Percentiles rank a stretch among this genome's conserved stretches.
These are phyloP conservation scores for Pollenia angustigena DNA, from an alignment of 2,888 invertebrate species.

Conservation along the genomic window DNA sequence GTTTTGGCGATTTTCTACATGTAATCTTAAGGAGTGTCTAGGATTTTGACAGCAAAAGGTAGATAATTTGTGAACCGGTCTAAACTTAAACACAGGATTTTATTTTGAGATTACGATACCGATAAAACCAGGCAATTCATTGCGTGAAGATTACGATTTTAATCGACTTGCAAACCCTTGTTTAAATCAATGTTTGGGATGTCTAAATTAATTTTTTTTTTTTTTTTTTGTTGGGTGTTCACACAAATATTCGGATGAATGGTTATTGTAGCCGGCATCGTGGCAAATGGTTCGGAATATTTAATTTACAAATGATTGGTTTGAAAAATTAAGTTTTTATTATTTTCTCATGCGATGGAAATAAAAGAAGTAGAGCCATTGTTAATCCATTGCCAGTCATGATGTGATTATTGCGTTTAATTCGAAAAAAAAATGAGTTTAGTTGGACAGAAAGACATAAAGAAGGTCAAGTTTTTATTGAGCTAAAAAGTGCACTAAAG, in stretches of 20 bases:
- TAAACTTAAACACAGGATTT: no score
- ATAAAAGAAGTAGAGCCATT: background rate
- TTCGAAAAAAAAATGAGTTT: constrained; percentile 32
- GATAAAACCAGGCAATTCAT: no score
- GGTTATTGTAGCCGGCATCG: constrained; percentile 25
- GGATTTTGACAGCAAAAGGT: no score
- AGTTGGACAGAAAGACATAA: constrained; percentile 25
- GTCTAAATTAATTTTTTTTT: background rate
- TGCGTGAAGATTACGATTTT: no score
- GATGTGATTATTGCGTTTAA: constrained; percentile 40
- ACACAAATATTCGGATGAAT: constrained; percentile 15
- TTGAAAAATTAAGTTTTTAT: background rate
- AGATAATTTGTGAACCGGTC: no score
- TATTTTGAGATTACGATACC: no score
- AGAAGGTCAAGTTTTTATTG: constrained; percentile 37
- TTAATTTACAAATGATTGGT: constrained; percentile 27
- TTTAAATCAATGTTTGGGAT: background rate
- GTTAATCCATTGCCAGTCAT: constrained; percentile 10
- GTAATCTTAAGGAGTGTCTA: no score
- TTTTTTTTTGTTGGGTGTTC: background rate
- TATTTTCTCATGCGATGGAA: background rate
- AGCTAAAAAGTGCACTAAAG: background rate
- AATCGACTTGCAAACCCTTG: no score
- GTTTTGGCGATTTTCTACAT: no score
- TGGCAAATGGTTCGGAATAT: constrained; percentile 38